These are phyloP conservation scores for Drosophila sturtevanti DNA, from an alignment of 1,140 invertebrate species.

Conservation along the genomic window DNA sequence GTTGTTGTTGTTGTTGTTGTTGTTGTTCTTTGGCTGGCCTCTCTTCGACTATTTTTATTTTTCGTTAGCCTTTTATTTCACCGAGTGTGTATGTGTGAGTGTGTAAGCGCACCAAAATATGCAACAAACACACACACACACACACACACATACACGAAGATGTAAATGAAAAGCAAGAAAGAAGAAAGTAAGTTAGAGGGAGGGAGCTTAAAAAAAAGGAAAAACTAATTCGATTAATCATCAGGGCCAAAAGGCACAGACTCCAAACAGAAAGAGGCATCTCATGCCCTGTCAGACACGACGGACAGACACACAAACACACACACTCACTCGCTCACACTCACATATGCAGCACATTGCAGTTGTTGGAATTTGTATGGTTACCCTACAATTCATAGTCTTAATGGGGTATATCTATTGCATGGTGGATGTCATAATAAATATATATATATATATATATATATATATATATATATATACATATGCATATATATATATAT, in stretches of 20 bases:
- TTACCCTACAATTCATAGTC: slow-evolving; percentile 18
- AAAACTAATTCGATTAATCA: slow-evolving; percentile 80
- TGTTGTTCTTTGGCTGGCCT: not conserved
- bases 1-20: not conserved
- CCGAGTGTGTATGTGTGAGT: not conserved
- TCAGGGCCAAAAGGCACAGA: slow-evolving; percentile 62
- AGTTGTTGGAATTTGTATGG: slow-evolving; percentile 60
- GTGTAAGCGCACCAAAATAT: slow-evolving; percentile 58
- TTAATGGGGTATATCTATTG: not conserved
- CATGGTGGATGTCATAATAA: too few relatives aligned
- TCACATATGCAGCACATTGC: slow-evolving; percentile 52
- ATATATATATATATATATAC: too few relatives aligned
- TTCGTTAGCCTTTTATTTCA: not conserved
- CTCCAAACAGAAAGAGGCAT: slow-evolving; percentile 38
- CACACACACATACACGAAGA: slow-evolving; percentile 51
- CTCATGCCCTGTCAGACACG: slow-evolving; percentile 31
- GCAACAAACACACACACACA: slow-evolving; percentile 45
- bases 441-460: too few relatives aligned
- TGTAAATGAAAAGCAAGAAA: slow-evolving; percentile 71
- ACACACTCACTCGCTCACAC: slow-evolving; percentile 17
- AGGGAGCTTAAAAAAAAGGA: slow-evolving; percentile 44
- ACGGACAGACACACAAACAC: slow-evolving; percentile 15
- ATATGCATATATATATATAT: too few relatives aligned
- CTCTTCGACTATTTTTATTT: not conserved
- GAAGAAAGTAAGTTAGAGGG: slow-evolving; percentile 15